These are phyloP conservation scores for Xylocopa sonorina DNA, from an alignment of 1,140 invertebrate species.

Conservation along the genomic window DNA sequence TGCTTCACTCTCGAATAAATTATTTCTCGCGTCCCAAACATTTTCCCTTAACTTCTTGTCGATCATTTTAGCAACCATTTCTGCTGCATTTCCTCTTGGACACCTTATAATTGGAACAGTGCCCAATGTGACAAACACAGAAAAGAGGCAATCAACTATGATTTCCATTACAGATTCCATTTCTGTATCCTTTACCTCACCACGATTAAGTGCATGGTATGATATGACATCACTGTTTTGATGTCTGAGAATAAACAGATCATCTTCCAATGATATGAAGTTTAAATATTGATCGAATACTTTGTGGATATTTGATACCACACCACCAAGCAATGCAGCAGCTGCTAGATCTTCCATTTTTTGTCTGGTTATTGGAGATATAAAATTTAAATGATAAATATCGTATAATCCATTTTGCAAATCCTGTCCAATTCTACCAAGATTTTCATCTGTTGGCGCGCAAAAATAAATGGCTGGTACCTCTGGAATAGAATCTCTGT, in stretches of 20 bases:
- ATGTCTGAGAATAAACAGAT: slow-evolving; percentile 97
- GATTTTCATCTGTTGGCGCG: slow-evolving; percentile 97
- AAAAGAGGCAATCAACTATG: slow-evolving; percentile 98
- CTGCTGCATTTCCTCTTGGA: slow-evolving; percentile 97
- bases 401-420: slow-evolving; percentile 96
- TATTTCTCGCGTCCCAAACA: slow-evolving; percentile 97
- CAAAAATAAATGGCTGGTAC: slow-evolving; percentile 99
- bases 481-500: slow-evolving; percentile 97
- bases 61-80: slow-evolving; percentile 98
- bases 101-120: slow-evolving; percentile 97
- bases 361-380: slow-evolving; percentile 96
- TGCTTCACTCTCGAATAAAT: slow-evolving; percentile 94
- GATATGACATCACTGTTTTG: slow-evolving; percentile 95
- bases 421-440: slow-evolving; percentile 96
- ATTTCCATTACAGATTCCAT: slow-evolving; percentile 97
- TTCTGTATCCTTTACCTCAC: slow-evolving; percentile 97
- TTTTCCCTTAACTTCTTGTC: slow-evolving; percentile 99
- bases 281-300: slow-evolving; percentile 99
- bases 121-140: slow-evolving; percentile 97
- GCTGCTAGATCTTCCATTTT: slow-evolving; percentile 98
- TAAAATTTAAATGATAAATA: slow-evolving; percentile 98
- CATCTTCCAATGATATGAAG: slow-evolving; percentile 99
- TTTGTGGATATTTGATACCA: slow-evolving; percentile 95
- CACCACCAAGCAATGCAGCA: slow-evolving; percentile 93
- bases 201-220: slow-evolving; percentile 98